Base-by-base conservation (phyloP, 1,140 invertebrate species). In the Stegodyphus mimosarum region DNA sequence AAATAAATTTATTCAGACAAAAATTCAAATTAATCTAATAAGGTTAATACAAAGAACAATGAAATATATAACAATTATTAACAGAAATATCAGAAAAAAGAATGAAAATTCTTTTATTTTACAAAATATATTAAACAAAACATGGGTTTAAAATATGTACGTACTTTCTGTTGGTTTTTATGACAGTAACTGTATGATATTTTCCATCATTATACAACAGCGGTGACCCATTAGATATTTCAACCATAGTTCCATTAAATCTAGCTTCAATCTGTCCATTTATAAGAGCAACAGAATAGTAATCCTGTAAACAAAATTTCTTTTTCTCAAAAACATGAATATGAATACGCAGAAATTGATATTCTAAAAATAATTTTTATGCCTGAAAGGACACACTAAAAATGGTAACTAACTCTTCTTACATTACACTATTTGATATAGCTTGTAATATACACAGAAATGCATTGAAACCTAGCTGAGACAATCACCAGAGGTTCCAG, bases 241-340 rank as follows among this genome's bases (percentile, higher is more conserved):
- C 93, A 2, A 93, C 93, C 87, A 92, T 93, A 0, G 95, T 95
- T 0, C 93, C 93, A 88, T 94, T 93, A 49, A 95, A 91, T n/a
- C 93, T 91, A 0, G 94, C 91, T 88, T 94, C 92, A 6, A 95
- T 87, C 88, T 92, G 92, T 2, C 95, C 94, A 88, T 93, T 91
- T 2, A 93, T 89, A 73, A 96, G 87, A 64, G 93, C 92, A 5
- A 94, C 90, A 1, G 94, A 95, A 88, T 94, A 95, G 89, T 93
- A 95, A 88, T 93, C 93, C 91, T 93, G 70, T 67, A 60, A 60
- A 60, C 9, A 60, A 5, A 60, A 60, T 60, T 60, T 9, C 5
- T 0, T 60, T 9, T 60, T 60, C 5, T 1, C 1, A 2, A 60
- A 60, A 33, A 33, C 33, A 33, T 33, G 1, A 33, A 33, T 33